Evolutionary conservation across 2,113 vertebrate genomes (phyloP).

Genomic region (Otocyon megalotis): DNA sequence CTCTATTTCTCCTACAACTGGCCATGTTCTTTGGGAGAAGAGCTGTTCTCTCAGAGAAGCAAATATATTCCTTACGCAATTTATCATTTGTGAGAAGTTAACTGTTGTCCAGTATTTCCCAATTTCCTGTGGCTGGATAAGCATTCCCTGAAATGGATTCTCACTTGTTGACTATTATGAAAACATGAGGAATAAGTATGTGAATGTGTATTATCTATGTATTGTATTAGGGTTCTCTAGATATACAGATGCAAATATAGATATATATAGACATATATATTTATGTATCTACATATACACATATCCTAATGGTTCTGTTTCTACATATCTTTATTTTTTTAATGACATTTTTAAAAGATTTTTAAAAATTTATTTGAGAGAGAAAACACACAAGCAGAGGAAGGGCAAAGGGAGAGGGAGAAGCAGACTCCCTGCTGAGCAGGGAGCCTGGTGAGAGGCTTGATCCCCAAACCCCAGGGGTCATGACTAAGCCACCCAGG

Average conservation of each 20-base stretch:
- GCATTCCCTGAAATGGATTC: neutral
- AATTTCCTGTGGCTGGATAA: constrained; percentile 20
- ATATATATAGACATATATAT: neutral
- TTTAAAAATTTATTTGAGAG: too few species aligned
- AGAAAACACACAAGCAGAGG: too few species aligned
- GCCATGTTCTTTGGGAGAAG: neutral
- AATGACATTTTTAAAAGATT: too few species aligned
- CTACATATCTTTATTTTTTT: neutral
- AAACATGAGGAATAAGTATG: neutral
- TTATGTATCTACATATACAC: neutral
- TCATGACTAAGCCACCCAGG: too few species aligned
- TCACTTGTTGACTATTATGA: neutral
- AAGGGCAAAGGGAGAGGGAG: too few species aligned
- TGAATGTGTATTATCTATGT: neutral
- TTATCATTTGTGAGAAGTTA: constrained; percentile 28
- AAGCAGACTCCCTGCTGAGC: too few species aligned
- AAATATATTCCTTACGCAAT: neutral
- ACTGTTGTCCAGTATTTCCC: neutral
- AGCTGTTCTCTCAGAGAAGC: neutral
- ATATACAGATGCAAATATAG: neutral
- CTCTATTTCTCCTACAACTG: neutral
- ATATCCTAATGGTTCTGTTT: neutral
- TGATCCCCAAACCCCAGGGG: too few species aligned
- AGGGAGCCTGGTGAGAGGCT: too few species aligned
- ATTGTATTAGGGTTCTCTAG: neutral